Base-by-base conservation (phyloP, 1,140 invertebrate genomes). In the Colletes latitarsis region DNA sequence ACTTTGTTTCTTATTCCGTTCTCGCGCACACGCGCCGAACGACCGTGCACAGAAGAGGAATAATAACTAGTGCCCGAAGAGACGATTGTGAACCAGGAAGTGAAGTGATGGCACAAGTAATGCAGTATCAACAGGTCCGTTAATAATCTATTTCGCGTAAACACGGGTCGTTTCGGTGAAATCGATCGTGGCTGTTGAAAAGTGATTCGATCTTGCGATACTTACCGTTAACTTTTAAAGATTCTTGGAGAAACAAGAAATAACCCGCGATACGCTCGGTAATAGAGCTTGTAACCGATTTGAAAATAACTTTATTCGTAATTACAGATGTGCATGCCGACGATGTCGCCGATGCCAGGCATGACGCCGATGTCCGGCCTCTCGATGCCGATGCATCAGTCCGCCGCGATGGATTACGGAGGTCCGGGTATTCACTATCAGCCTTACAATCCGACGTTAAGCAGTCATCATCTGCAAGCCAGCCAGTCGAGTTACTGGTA, bases 71-170 rank as follows among this genome's bases (percentile, higher is more conserved):
- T 30, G 15, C 6, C 30, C 17, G n/a, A 8, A 41, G 4, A 43
- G 15, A 41, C 12, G 6, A n/a, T 15, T 6, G 15, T 4, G 55
- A 10, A 43, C n/a, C 63, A 8, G 15, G 49, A n/a, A 77, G 74
- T 68, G 78, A 70, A 82, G 82, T 82, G 81, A 89, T 90, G 86
- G 80, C 86, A 41, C 87, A 90, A 87, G 87, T 90, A 49, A 90
- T 91, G 90, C 89, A 89, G 73, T 90, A 90, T 87, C 89, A 90
- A 87, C 90, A 92, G 90, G 90, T 92, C 52, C 64, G 87, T 73
- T 67, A 74, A 74, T 66, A 19, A 68, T 8, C 0, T 6, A 9
- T 9, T 49, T 3, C n/a, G 43, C 52, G 4, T 70, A 41, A 49
- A 49, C n/a, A 10, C 49, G 21, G 21, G 5, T 9, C 19, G 6